phyloP scores from a whole-genome alignment of 2,888 invertebrate species.

The Cosmia pyralina region DNA sequence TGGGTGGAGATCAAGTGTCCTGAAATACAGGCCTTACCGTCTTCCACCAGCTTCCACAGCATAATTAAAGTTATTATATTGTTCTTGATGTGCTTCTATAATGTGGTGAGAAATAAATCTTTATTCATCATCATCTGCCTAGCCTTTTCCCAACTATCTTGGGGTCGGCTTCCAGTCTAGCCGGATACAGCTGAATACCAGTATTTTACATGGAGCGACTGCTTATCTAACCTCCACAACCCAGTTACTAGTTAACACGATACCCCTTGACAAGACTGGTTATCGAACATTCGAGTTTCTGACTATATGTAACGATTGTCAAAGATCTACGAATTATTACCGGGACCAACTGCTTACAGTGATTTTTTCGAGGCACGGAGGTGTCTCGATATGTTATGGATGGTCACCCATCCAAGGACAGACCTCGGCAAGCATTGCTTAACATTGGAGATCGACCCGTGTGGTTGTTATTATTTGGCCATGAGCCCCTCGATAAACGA shows the following conservation, averaged over 20 bases:
- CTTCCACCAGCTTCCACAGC: not conserved
- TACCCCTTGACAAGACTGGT: not conserved
- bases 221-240: no score
- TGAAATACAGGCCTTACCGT: not conserved
- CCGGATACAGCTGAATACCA: no score
- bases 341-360: not conserved
- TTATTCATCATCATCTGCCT: not conserved
- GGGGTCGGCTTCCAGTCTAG: no score
- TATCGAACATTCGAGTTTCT: not conserved
- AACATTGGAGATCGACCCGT: no score
- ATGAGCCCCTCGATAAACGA: no score
- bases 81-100: not conserved
- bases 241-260: no score
- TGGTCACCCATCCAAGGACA: no score
- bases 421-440: no score
- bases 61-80: not conserved
- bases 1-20: not conserved
- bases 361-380: no score
- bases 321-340: not conserved
- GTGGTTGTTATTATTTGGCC: no score
- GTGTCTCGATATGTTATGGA: no score
- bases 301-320: not conserved
- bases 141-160: not conserved
- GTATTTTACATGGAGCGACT: no score
- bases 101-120: not conserved